Percentiles rank a stretch among this genome's conserved stretches.
Conservation (phyloP, 2,797 vertebrate species). For the Neopelma chrysocephalum region DNA sequence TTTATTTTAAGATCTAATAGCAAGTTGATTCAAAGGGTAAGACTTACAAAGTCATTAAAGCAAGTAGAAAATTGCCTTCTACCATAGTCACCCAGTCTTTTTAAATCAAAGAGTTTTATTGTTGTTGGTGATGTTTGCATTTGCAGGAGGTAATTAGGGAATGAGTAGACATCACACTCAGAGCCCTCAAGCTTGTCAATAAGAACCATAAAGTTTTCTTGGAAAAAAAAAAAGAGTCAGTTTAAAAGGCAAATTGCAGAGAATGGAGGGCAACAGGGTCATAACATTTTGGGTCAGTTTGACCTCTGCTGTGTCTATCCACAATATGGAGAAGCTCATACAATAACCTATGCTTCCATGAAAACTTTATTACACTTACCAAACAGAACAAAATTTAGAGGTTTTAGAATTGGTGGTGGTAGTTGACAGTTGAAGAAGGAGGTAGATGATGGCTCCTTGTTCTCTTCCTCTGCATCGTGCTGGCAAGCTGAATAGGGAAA, state of each 20-base stretch:
- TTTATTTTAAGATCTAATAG: conserved; percentile 73
- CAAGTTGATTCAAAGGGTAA: conserved; percentile 70
- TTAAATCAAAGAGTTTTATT: conserved; percentile 66
- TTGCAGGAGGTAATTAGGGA: conserved; percentile 65
- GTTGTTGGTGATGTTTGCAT: conserved; percentile 60
- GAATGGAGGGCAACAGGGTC: neutral
- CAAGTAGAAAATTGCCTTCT: conserved; percentile 68
- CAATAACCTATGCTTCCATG: neutral
- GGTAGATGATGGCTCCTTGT: neutral
- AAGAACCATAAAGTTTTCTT: conserved; percentile 26
- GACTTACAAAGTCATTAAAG: conserved; percentile 68
- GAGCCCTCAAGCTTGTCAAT: conserved; percentile 37
- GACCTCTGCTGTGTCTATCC: neutral
- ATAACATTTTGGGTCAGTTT: neutral
- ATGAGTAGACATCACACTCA: neutral
- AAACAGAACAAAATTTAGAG: neutral
- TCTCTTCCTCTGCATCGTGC: neutral
- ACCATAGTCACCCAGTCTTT: conserved; percentile 53
- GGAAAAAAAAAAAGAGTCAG: neutral
- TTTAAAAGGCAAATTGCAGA: neutral
- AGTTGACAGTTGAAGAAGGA: neutral
- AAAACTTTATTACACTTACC: neutral
- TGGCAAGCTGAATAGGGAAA: neutral
- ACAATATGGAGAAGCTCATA: neutral
- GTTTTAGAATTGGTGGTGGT: neutral